Conservation (phyloP, 2,888 invertebrate genomes). For the Hyalella azteca region DNA sequence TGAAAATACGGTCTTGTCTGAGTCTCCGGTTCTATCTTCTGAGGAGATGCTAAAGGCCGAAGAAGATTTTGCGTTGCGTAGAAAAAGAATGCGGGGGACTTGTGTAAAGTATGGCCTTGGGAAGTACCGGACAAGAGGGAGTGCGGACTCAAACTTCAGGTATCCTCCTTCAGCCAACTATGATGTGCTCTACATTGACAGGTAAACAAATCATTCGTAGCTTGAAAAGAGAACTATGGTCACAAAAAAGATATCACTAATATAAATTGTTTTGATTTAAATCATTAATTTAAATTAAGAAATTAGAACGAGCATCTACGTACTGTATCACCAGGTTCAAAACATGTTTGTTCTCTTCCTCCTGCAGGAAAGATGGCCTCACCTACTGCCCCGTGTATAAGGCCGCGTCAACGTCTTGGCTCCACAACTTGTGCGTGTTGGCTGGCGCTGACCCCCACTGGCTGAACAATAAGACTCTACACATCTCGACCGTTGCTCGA, state of each 20-base stretch:
- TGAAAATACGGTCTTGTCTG: too few relatives aligned
- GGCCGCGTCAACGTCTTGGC: constrained; percentile 89
- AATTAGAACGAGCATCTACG: too few relatives aligned
- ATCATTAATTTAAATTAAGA: too few relatives aligned
- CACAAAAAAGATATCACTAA: too few relatives aligned
- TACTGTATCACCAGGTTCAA: too few relatives aligned
- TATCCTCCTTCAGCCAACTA: constrained; percentile 66
- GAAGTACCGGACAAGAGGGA: constrained; percentile 44
- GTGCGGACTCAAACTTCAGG: constrained; percentile 61
- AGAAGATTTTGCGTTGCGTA: constrained; percentile 58
- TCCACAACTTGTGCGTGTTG: constrained; percentile 87
- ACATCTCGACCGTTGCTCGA: constrained; percentile 59
- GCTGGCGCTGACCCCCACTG: constrained; percentile 70
- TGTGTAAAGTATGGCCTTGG: constrained; percentile 65
- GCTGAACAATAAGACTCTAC: constrained; percentile 61
- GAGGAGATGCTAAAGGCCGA: constrained; percentile 15
- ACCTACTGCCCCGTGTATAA: constrained; percentile 79
- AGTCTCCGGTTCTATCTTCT: too few relatives aligned
- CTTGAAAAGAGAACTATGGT: too few relatives aligned
- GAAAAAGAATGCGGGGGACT: constrained; percentile 61
- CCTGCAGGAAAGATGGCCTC: constrained; percentile 67
- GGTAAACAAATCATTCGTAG: constrained; percentile 60
- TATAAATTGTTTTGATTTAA: too few relatives aligned
- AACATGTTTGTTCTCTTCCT: too few relatives aligned
- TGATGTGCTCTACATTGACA: constrained; percentile 65